Evolutionary conservation across 2,113 vertebrate genomes (phyloP).

Genomic region (Daboia siamensis): DNA sequence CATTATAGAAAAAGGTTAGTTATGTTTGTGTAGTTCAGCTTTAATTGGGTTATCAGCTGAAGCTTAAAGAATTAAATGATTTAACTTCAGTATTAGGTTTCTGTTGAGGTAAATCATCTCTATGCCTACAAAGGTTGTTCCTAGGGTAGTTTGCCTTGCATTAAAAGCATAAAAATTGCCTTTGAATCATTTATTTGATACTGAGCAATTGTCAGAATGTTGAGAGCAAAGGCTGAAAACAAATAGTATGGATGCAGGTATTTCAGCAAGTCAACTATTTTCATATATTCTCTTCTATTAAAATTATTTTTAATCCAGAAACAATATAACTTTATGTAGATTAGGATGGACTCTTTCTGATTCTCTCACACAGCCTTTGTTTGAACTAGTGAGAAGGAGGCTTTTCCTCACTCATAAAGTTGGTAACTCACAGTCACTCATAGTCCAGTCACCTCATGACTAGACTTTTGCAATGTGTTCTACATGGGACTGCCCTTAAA

Average conservation of each 20-base stretch:
- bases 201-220: conserved; percentile 11
- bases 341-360: background rate
- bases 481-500: background rate
- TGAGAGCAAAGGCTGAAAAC: background rate
- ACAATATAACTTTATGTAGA: background rate
- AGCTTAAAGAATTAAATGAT: conserved; percentile 49
- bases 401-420: background rate
- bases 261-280: background rate
- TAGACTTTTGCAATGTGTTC: background rate
- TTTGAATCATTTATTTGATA: conserved; percentile 7
- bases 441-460: background rate
- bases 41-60: conserved; percentile 54
- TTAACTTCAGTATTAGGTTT: conserved; percentile 55
- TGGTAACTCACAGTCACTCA: background rate
- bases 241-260: background rate
- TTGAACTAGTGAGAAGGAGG: background rate
- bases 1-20: conserved; percentile 43
- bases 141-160: conserved; percentile 7
- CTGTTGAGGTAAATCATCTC: conserved; percentile 28
- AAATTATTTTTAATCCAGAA: background rate
- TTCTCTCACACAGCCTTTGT: background rate
- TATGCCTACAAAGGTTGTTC: conserved; percentile 28
- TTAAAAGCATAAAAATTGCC: background rate
- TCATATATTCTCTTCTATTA: background rate
- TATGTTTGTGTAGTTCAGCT: conserved; percentile 43